These are phyloP conservation scores for Sigmodon hispidus DNA, from an alignment of 2,113 vertebrate species.

Conservation along the genomic window DNA sequence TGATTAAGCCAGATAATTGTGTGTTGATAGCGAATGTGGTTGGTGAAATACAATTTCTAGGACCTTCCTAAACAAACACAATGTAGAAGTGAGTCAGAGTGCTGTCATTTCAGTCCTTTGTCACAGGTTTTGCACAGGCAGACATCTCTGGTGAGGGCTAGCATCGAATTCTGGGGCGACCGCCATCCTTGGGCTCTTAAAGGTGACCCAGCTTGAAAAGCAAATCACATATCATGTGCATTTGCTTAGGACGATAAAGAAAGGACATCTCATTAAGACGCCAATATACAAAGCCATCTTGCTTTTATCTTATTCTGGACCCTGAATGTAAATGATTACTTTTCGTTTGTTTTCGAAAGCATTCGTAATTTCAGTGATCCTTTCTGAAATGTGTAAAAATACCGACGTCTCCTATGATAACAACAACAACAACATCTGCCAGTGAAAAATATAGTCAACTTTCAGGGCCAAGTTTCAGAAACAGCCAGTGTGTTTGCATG, in stretches of 20 bases:
- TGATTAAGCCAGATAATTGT: constrained; percentile 99
- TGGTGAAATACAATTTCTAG: constrained; percentile 99
- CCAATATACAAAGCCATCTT: not conserved
- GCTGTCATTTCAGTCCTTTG: constrained; percentile 91
- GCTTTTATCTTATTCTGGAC: constrained; percentile 64
- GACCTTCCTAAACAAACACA: constrained; percentile 99
- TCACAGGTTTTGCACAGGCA: constrained; percentile 87
- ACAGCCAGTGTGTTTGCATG: constrained; percentile 74
- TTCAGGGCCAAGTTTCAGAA: constrained; percentile 76
- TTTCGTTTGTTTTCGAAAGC: constrained; percentile 80
- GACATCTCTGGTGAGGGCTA: constrained; percentile 84
- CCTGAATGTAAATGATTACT: constrained; percentile 70
- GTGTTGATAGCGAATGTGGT: constrained; percentile 99
- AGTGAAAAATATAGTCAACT: constrained; percentile 78
- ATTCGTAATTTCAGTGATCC: constrained; percentile 76
- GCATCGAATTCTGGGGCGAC: constrained; percentile 80
- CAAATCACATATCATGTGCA: constrained; percentile 75
- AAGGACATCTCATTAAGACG: constrained; percentile 64
- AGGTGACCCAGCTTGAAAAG: constrained; percentile 84
- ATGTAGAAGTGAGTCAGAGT: constrained; percentile 94
- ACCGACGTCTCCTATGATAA: constrained; percentile 75
- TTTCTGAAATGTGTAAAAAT: constrained; percentile 84
- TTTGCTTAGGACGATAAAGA: constrained; percentile 62
- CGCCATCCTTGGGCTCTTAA: constrained; percentile 81
- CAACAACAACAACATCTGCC: constrained; percentile 81